Evolutionary conservation across 2,888 invertebrate species (phyloP), one percentile per base, ranked within the genome.

Genomic region (Lepetodrilus schrolli): DNA sequence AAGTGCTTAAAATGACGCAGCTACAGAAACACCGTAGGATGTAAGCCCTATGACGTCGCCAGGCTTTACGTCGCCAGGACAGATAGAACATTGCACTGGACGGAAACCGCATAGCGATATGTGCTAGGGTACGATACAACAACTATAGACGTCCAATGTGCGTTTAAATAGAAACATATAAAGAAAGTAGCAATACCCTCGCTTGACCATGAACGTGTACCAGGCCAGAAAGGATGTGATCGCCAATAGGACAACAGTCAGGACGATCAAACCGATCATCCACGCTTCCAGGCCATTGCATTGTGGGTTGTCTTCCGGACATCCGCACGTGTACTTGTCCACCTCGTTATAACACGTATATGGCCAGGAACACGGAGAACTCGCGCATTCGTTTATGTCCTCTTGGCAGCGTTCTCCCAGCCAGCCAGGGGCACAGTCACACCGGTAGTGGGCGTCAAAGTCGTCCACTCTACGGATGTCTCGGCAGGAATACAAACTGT

Each of bases 221-320:
- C 48, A 70, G 36, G 23, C 20, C 4, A 70, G 30, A 0, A 36
- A 17, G 10, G 49, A 36, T 1, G 50, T 34, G 21, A 50, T 34
- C 2, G 21, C 50, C 21, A 50, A 4, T n/a, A 70, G n/a, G 5
- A 70, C n/a, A 7, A 70, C 51, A 34, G 51, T 43, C 34, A 76
- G 26, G 4, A 75, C 75, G 7, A 75, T 69, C 26, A 75, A 13
- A 10, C 43, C 75, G 13, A 75, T 71, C 73, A 78, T 75, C 77
- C 77, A 78, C 4, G 75, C 73, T 34, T 75, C 69, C 26, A 75
- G 20, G 2, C 75, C 75, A 30, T 78, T 75, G 47, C 77, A 78
- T 30, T 72, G 48, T 4, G 73, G 75, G 69, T 75, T 58, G 20
- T 73, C 72, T 5, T 34, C 30, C 5, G 77, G 51, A 66, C 77